Evolutionary conservation across 2,888 invertebrate genomes (phyloP), one percentile per base, ranked within the genome.

Genomic region (Polydesmus complanatus): DNA sequence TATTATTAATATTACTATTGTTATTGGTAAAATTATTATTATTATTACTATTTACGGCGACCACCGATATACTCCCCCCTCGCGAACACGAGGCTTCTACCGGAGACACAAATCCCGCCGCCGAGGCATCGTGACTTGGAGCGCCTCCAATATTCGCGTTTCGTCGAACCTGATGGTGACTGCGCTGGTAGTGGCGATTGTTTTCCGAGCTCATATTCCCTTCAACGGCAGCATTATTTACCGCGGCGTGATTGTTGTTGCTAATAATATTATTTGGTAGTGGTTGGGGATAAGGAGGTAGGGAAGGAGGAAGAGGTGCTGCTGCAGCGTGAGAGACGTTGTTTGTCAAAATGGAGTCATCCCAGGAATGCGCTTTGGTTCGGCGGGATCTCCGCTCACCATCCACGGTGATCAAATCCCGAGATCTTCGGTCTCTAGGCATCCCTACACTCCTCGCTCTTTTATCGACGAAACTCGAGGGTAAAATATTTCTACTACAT

Each of bases 21-120:
- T 66, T 57, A 67, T 69, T 52, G 58, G 59, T 58, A 26, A 58
- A 58, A 56, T 61, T 54, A 54, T 57, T 60, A 61, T 57, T 37
- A 61, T 61, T 49, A 27, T 65, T 67, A 66, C 64, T 65, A 54
- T 56, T 63, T 58, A 62, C 62, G 64, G 61, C 27, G 14, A 37
- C 37, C 37, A 37, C 37, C 14, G 37, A 37, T 8, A 37, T 37
- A 37, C 14, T 37, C 14, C 37, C 37, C 5, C 37, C 37, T 8
- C 37, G 37, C 5, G 37, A 37, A 37, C 37, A 37, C 14, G 37
- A 37, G 37, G 37, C 37, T 37, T 37, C 37, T 8, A 37, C 14
- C 8, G 37, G 37, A 5, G 37, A 37, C 37, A 14, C 14, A n/a
- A n/a, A n/a, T n/a, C n/a, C n/a, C 14, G 37, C 37, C 5, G 37